These are phyloP conservation scores for Riparia riparia DNA, from an alignment of 2,113 vertebrate species.

Conservation along the genomic window DNA sequence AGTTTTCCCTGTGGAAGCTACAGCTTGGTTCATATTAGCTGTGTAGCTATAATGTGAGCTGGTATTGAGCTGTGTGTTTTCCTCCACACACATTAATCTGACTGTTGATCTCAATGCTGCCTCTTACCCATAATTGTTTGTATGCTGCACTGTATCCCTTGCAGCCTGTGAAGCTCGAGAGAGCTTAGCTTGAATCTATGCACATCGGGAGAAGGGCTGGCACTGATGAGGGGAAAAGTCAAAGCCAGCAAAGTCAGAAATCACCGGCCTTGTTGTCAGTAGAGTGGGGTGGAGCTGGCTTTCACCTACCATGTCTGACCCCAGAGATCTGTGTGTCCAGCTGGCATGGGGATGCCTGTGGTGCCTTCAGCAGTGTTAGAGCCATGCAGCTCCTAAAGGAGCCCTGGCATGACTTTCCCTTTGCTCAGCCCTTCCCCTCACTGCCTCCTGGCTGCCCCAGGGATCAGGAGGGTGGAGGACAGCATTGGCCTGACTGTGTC, in stretches of 20 bases:
- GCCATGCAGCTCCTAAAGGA: background rate
- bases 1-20: background rate
- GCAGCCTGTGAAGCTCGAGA: background rate
- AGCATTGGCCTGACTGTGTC: background rate
- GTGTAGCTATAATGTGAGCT: background rate
- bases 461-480: background rate
- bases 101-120: background rate
- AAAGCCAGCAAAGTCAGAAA: background rate
- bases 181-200: background rate
- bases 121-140: background rate
- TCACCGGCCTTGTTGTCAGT: background rate
- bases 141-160: background rate
- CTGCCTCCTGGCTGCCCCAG: background rate
- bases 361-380: background rate
- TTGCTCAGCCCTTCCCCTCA: background rate
- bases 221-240: background rate
- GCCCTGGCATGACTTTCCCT: background rate
- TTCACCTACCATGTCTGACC: background rate
- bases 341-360: rapidly evolving
- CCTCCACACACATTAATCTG: background rate
- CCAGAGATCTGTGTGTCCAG: background rate
- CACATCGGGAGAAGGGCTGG: rapidly evolving
- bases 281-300: background rate
- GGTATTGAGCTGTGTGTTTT: background rate
- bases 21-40: background rate